These are phyloP conservation scores for Drosophila carrolli DNA, from an alignment of 1,140 invertebrate genomes.

Conservation along the genomic window DNA sequence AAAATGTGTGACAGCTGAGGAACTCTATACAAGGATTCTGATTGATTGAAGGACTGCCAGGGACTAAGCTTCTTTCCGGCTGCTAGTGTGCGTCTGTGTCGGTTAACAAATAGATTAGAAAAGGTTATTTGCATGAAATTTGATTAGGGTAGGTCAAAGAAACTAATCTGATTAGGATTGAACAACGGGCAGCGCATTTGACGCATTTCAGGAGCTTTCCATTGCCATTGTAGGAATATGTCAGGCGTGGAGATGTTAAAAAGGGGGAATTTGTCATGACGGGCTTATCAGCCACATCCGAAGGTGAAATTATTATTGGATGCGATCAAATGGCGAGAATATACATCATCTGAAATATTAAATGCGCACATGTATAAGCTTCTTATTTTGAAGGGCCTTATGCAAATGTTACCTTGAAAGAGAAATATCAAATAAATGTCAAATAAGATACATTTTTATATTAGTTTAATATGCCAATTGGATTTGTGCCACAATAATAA, in stretches of 20 bases:
- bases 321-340: neutral
- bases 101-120: constrained; percentile 68
- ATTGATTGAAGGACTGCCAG: constrained; percentile 58
- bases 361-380: neutral
- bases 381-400: neutral
- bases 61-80: constrained; percentile 34
- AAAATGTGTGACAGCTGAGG: constrained; percentile 56
- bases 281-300: constrained; percentile 19
- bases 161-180: constrained; percentile 73
- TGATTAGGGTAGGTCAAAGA: constrained; percentile 78
- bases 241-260: constrained; percentile 5
- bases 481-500: no score
- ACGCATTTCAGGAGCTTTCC: constrained; percentile 42
- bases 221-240: neutral
- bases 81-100: constrained; percentile 41
- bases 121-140: constrained; percentile 72
- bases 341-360: neutral
- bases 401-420: neutral
- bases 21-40: constrained; percentile 52
- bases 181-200: constrained; percentile 31
- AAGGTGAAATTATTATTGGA: constrained; percentile 23
- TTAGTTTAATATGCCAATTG: no score
- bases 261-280: constrained; percentile 22
- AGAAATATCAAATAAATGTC: no score
- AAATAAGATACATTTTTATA: no score